Evolutionary conservation across 2,797 vertebrate species (phyloP).

Genomic region (Catamblyrhynchus diadema): DNA sequence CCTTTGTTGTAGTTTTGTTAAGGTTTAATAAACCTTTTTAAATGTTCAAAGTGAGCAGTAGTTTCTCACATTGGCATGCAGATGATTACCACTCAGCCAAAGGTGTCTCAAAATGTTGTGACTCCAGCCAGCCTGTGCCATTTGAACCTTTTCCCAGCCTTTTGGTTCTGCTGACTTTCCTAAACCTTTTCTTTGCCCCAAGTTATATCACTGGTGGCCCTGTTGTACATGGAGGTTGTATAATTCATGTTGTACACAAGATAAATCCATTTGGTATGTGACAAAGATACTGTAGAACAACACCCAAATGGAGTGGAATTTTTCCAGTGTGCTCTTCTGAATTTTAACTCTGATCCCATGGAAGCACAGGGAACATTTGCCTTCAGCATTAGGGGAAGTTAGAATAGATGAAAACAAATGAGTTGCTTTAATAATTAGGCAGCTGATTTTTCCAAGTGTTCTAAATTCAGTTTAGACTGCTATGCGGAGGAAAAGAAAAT

Average conservation of each 20-base stretch:
- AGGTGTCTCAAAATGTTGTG: background rate
- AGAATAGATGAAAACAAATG: background rate
- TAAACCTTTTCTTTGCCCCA: background rate
- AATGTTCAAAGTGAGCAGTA: no score
- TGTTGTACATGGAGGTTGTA: background rate
- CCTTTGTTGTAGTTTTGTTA: no score
- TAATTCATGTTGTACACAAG: background rate
- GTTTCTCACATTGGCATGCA: background rate
- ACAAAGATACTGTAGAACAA: background rate
- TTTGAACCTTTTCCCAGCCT: background rate
- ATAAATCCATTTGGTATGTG: background rate
- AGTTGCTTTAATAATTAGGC: conserved; percentile 17
- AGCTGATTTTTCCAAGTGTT: background rate
- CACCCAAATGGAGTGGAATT: background rate
- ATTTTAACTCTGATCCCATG: background rate
- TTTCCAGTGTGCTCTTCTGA: background rate
- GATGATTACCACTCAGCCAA: background rate
- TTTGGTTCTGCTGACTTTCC: background rate
- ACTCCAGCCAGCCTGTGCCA: background rate
- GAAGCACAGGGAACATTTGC: background rate
- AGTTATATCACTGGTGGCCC: background rate
- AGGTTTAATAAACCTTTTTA: no score
- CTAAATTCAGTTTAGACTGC: background rate
- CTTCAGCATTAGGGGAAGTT: background rate
- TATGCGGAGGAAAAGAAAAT: background rate